Conservation (phyloP, 2,888 invertebrate genomes). For the Stictocephala bisonia region DNA sequence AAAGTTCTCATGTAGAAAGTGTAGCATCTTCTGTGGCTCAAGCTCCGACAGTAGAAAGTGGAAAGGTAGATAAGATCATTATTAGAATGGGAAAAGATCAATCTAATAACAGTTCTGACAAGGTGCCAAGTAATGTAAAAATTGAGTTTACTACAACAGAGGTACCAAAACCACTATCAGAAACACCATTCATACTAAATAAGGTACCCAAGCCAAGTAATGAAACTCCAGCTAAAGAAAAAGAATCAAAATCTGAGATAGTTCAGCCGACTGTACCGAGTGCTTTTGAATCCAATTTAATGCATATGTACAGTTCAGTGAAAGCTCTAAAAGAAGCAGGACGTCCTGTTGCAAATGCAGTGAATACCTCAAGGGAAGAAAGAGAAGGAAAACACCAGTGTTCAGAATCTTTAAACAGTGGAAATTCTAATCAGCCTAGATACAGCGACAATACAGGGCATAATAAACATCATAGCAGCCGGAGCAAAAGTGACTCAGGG, state of each 20-base stretch:
- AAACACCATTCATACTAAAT: background rate
- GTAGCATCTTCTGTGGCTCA: background rate
- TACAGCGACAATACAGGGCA: background rate
- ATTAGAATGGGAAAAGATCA: background rate
- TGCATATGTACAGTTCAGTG: constrained; percentile 42
- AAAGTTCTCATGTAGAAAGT: too few species aligned
- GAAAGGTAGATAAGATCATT: background rate
- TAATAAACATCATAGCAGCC: constrained; percentile 26
- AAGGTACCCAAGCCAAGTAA: too few species aligned
- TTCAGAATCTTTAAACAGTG: background rate
- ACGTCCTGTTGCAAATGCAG: constrained; percentile 4
- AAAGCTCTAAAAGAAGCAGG: constrained; percentile 38
- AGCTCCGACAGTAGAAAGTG: background rate
- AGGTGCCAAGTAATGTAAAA: background rate
- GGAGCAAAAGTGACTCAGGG: constrained; percentile 19
- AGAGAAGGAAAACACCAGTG: background rate
- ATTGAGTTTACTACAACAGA: background rate
- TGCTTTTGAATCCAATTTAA: constrained; percentile 40
- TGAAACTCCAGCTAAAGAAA: too few species aligned
- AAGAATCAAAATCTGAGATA: background rate
- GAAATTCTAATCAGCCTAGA: background rate
- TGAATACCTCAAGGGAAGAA: constrained; percentile 16
- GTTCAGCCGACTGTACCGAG: background rate
- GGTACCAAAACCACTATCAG: background rate
- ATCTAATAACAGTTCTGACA: background rate